Evolutionary conservation across 2,888 invertebrate species (phyloP).

Genomic region (Kryphioiulus occultus): DNA sequence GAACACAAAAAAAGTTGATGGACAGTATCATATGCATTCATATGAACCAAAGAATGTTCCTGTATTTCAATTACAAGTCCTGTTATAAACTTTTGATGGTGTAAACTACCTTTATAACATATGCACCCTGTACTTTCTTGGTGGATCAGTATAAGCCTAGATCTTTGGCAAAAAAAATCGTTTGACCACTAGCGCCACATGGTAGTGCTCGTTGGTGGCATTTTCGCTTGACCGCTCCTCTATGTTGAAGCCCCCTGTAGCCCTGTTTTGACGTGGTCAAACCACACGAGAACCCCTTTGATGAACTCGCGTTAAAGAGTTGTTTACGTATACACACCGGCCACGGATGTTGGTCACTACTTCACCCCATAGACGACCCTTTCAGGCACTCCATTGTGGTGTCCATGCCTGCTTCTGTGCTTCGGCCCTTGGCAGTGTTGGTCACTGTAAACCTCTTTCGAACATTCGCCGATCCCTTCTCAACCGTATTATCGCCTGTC

Average conservation of each 20-base stretch:
- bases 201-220: too few relatives aligned
- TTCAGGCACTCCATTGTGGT: neutral
- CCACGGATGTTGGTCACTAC: neutral
- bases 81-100: too few relatives aligned
- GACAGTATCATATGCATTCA: too few relatives aligned
- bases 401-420: neutral
- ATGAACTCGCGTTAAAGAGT: neutral
- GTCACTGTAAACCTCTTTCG: neutral
- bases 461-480: neutral
- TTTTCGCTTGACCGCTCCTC: neutral
- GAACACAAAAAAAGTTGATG: too few relatives aligned
- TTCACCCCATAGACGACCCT: neutral
- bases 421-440: conserved; percentile 25
- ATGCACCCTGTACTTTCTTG: too few relatives aligned
- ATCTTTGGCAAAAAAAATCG: neutral
- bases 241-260: neutral
- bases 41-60: too few relatives aligned
- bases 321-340: neutral
- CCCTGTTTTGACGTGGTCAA: conserved; percentile 6
- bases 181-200: conserved; percentile 23
- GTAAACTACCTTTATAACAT: too few relatives aligned
- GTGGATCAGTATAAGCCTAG: too few relatives aligned
- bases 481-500: conserved; percentile 39
- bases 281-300: neutral
- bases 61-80: too few relatives aligned